phyloP scores from a whole-genome alignment of 2,888 invertebrate species.

The Leucania comma region DNA sequence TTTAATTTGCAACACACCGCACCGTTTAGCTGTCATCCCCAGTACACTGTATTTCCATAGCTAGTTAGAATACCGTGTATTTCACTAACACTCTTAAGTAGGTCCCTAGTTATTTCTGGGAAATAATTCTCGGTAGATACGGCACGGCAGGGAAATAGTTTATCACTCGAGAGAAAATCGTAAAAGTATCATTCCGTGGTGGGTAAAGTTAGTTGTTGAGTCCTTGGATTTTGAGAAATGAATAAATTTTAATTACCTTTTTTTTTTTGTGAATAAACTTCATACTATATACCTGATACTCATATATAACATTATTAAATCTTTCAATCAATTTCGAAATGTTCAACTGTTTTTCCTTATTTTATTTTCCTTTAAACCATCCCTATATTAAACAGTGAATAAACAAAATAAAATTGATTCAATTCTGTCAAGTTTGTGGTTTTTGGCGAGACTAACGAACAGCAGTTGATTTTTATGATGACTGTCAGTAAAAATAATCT shows the following conservation, averaged over 20 bases:
- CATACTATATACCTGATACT: no score
- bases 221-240: background rate
- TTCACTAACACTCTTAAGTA: conserved; percentile 20
- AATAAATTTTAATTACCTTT: background rate
- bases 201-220: background rate
- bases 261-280: background rate
- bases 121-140: conserved; percentile 6
- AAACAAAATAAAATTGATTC: no score
- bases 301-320: no score
- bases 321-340: no score
- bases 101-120: conserved; percentile 8
- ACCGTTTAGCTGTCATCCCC: conserved; percentile 29
- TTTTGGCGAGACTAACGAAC: no score
- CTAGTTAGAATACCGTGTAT: conserved; percentile 15
- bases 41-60: conserved; percentile 11
- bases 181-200: background rate
- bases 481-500: no score
- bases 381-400: no score
- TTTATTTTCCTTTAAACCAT: no score
- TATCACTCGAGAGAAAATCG: conserved; percentile 7
- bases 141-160: background rate
- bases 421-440: no score
- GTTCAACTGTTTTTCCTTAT: no score
- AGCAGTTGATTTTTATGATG: no score
- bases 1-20: conserved; percentile 48